phyloP scores from a whole-genome alignment of 2,113 vertebrate species.

The Pituophis catenifer region DNA sequence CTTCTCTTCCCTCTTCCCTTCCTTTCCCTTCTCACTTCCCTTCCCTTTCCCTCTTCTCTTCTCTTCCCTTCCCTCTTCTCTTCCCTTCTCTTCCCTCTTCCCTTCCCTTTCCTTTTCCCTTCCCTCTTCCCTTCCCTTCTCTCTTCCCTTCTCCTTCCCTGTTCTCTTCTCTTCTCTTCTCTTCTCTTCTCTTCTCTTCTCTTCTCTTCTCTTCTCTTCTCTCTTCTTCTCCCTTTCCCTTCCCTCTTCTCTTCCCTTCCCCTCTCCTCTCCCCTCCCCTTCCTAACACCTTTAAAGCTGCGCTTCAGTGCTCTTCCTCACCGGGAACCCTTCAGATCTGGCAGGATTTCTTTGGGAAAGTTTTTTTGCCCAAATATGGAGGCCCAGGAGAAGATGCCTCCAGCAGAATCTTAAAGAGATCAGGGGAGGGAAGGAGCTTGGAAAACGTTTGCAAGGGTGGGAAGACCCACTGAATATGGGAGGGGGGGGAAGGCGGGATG shows the following conservation, averaged over 20 bases:
- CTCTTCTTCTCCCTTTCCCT: fast-evolving
- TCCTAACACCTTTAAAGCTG: background rate
- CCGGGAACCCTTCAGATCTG: background rate
- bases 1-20: fast-evolving
- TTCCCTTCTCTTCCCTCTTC: fast-evolving
- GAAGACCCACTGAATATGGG: background rate
- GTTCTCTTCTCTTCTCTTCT: too few relatives aligned
- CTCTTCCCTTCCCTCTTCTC: fast-evolving
- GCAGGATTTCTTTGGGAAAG: background rate
- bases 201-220: fast-evolving
- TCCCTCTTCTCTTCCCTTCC: too few relatives aligned
- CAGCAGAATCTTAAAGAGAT: background rate
- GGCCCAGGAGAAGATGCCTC: background rate
- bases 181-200: too few relatives aligned
- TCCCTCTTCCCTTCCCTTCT: too few relatives aligned
- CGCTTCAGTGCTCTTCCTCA: background rate
- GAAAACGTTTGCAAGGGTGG: background rate
- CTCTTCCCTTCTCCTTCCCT: too few relatives aligned
- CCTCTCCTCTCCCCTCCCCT: fast-evolving
- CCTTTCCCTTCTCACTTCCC: too few relatives aligned
- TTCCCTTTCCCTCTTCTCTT: too few relatives aligned
- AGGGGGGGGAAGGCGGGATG: background rate
- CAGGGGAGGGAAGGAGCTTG: background rate
- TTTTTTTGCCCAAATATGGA: background rate
- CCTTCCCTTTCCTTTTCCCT: too few relatives aligned